These are phyloP conservation scores for Cryptocephalus moraei DNA, from an alignment of 2,888 invertebrate genomes.

Conservation along the genomic window DNA sequence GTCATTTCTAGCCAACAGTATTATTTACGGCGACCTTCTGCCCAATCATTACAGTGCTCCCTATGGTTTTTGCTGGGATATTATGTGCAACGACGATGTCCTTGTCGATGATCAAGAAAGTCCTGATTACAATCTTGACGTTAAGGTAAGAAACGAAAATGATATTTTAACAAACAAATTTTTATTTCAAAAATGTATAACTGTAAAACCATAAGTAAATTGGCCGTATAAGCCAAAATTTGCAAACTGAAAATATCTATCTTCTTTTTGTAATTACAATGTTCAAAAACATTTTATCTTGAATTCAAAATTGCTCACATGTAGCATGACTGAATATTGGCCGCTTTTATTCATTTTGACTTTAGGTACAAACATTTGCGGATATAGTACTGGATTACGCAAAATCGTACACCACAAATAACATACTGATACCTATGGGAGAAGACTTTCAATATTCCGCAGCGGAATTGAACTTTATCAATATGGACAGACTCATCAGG, in stretches of 20 bases:
- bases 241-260: too few species aligned
- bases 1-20: background rate
- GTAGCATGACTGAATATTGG: too few species aligned
- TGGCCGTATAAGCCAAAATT: too few species aligned
- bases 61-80: constrained; percentile 50
- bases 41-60: constrained; percentile 28
- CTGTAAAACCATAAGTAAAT: too few species aligned
- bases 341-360: constrained; percentile 2
- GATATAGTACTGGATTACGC: constrained; percentile 29
- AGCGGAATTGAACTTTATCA: constrained; percentile 47
- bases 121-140: constrained; percentile 45
- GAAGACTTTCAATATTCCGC: constrained; percentile 53
- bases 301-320: too few species aligned
- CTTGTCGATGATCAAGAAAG: constrained; percentile 45
- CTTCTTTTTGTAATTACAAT: too few species aligned
- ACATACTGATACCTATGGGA: constrained; percentile 56
- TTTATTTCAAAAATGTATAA: too few species aligned
- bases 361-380: constrained; percentile 28
- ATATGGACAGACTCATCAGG: constrained; percentile 45
- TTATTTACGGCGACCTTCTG: background rate
- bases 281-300: too few species aligned
- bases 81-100: constrained; percentile 36
- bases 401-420: constrained; percentile 40
- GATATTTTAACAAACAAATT: too few species aligned
- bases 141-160: constrained; percentile 10